These are phyloP conservation scores for Aphidius ervi DNA, from an alignment of 1,140 invertebrate species.

Conservation along the genomic window DNA sequence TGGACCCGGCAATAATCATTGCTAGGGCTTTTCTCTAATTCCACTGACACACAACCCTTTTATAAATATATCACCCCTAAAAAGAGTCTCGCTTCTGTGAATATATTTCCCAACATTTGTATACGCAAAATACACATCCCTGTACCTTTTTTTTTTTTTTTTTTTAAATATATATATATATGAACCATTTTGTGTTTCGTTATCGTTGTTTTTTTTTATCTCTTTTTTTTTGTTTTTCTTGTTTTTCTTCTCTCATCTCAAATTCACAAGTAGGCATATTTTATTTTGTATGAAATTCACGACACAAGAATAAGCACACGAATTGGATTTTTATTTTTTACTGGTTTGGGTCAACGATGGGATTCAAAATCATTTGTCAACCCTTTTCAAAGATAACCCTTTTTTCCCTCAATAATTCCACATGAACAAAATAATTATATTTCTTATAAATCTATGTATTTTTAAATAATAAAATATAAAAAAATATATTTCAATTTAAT, in stretches of 20 bases:
- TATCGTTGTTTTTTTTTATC: background rate
- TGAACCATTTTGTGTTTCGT: background rate
- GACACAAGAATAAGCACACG: background rate
- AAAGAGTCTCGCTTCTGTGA: background rate
- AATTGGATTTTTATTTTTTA: background rate
- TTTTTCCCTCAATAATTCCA: background rate
- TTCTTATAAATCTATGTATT: background rate
- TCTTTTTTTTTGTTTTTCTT: background rate
- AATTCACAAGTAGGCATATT: background rate
- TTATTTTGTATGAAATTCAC: background rate
- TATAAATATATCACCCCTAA: slow-evolving; percentile 36
- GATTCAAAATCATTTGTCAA: slow-evolving; percentile 15
- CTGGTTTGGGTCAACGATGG: background rate
- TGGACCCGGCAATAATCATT: slow-evolving; percentile 32
- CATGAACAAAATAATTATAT: background rate
- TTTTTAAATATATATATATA: no score
- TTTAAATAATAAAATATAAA: background rate
- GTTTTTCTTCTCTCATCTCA: background rate
- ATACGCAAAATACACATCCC: slow-evolving; percentile 25
- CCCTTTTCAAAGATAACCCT: slow-evolving; percentile 16
- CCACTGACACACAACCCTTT: slow-evolving; percentile 33
- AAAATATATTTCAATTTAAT: background rate
- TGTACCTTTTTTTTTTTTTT: slow-evolving; percentile 15
- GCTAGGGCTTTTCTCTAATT: slow-evolving; percentile 35
- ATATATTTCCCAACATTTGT: slow-evolving; percentile 19